A percentile compares a stretch with the other conserved stretches of the same genome.
Evolutionary conservation across 2,113 vertebrate genomes (phyloP).

Genomic region (Hyla sarda): DNA sequence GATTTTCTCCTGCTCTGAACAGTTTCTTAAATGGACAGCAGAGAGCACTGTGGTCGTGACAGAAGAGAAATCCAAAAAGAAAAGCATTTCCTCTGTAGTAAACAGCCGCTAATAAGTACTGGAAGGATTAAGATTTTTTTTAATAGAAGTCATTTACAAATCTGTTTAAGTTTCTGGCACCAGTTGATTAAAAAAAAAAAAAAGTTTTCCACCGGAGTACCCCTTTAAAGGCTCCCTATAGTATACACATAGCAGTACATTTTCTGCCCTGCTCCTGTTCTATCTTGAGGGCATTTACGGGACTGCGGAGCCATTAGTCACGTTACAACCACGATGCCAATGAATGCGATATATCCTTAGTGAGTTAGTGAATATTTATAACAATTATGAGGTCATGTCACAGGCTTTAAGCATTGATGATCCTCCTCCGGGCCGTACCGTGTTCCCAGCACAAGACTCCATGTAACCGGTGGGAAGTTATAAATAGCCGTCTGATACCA

Average conservation of each 20-base stretch:
- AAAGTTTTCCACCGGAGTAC: no score
- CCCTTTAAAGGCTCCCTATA: no score
- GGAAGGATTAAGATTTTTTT: no score
- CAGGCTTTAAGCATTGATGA: constrained; percentile 60
- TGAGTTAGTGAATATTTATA: constrained; percentile 80
- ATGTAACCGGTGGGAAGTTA: constrained; percentile 62
- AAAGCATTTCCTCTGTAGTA: no score
- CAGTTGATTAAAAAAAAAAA: no score
- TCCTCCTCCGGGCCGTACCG: constrained; percentile 66
- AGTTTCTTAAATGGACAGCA: no score
- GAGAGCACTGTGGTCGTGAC: no score
- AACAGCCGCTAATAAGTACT: no score
- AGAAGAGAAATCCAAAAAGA: no score
- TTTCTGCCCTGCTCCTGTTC: background rate
- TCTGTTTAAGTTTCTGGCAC: no score
- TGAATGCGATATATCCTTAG: constrained; percentile 72
- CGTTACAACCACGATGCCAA: constrained; percentile 65
- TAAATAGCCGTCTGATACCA: constrained; percentile 62
- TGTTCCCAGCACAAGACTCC: constrained; percentile 68
- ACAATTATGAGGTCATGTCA: constrained; percentile 71
- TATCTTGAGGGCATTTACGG: background rate
- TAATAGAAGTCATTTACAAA: no score
- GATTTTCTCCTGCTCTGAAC: no score
- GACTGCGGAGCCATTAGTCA: background rate
- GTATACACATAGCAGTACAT: background rate